Evolutionary conservation across 2,113 vertebrate species (phyloP).

Genomic region (Camarhynchus parvulus): DNA sequence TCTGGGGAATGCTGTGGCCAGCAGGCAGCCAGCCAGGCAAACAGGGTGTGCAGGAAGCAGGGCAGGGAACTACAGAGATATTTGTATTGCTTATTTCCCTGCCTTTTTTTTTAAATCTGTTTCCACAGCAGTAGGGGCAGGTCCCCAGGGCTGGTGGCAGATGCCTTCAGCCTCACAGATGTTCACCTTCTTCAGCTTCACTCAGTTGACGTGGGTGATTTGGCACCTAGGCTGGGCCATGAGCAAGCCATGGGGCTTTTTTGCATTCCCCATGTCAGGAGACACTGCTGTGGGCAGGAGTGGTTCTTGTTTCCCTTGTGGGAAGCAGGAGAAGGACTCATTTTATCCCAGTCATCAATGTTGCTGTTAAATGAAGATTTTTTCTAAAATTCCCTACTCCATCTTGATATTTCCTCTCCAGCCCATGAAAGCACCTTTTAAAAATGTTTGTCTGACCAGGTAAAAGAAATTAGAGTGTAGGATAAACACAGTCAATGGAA

Average conservation of each 20-base stretch:
- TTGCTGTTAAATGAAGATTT: neutral
- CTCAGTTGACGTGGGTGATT: neutral
- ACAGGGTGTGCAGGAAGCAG: rapidly evolving
- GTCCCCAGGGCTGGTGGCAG: neutral
- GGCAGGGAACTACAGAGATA: neutral
- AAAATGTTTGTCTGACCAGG: neutral
- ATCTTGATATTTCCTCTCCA: neutral
- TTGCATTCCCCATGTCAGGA: neutral
- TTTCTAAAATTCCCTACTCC: neutral
- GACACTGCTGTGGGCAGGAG: neutral
- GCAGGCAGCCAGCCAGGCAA: neutral
- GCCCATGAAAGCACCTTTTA: neutral
- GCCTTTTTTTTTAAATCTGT: neutral
- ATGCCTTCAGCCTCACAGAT: neutral
- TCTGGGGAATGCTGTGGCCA: neutral
- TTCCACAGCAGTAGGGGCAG: neutral
- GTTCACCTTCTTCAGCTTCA: neutral
- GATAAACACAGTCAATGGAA: neutral
- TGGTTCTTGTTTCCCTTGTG: neutral
- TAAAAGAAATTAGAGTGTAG: neutral
- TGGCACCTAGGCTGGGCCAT: neutral
- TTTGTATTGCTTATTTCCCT: neutral
- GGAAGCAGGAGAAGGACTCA: neutral
- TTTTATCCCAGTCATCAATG: rapidly evolving
- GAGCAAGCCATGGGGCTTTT: neutral